Evolutionary conservation across 2,113 vertebrate species (phyloP).

Genomic region (Lepus timidus): DNA sequence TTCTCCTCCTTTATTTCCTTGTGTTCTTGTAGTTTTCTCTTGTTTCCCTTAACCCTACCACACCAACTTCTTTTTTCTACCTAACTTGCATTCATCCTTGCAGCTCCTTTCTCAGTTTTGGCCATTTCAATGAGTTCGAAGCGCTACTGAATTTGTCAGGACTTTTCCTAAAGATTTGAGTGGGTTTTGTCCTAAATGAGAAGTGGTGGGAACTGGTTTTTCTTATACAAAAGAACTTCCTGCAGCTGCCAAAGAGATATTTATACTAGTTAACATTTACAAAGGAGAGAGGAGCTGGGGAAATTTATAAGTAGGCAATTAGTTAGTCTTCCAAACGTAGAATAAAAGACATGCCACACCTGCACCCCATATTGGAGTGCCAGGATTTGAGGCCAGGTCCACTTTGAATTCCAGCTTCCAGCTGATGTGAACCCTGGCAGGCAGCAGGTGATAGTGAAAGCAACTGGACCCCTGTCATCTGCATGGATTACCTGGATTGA

Average conservation of each 20-base stretch:
- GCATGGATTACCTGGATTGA: too few relatives aligned
- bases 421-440: too few relatives aligned
- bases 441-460: too few relatives aligned
- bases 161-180: conserved; percentile 68
- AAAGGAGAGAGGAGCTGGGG: neutral
- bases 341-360: neutral
- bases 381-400: too few relatives aligned
- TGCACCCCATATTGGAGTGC: too few relatives aligned
- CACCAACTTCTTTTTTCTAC: neutral
- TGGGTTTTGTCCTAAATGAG: conserved; percentile 60
- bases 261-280: conserved; percentile 37
- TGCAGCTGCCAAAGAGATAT: conserved; percentile 39
- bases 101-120: conserved; percentile 38
- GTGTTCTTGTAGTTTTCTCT: conserved; percentile 16
- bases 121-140: conserved; percentile 16
- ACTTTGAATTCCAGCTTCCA: too few relatives aligned
- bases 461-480: too few relatives aligned
- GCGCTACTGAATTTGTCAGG: conserved; percentile 61
- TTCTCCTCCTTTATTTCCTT: neutral
- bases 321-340: neutral
- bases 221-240: conserved; percentile 6
- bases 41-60: conserved; percentile 40
- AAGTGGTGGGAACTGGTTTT: conserved; percentile 53
- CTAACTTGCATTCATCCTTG: conserved; percentile 47
- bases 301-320: conserved; percentile 15